Percentiles rank a stretch among this genome's conserved stretches.
These are phyloP conservation scores for Parazoanthus darwini DNA, from an alignment of 92 coral and sea anemone species.

Conservation along the genomic window DNA sequence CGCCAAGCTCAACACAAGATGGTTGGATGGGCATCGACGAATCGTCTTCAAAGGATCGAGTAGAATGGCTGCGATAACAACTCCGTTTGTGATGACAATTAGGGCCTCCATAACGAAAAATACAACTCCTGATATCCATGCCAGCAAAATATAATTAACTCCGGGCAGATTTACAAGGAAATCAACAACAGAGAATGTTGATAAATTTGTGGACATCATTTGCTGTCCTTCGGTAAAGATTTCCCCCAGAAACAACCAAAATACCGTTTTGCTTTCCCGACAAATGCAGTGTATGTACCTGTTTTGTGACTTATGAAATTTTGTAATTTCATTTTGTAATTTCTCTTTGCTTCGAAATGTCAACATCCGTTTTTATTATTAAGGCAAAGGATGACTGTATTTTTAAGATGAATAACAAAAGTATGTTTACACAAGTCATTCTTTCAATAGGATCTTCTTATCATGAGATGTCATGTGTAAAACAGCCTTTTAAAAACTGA, in stretches of 20 bases:
- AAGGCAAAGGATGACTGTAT: neutral
- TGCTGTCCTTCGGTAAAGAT: neutral
- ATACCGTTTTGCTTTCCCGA: neutral
- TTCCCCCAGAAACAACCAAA: neutral
- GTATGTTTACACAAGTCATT: neutral
- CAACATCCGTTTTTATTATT: neutral
- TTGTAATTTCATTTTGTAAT: neutral
- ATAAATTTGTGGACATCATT: neutral
- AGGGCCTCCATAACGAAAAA: neutral
- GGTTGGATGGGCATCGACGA: constrained; percentile 16
- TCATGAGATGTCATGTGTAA: no score
- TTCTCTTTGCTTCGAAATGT: neutral
- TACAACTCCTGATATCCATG: constrained; percentile 1
- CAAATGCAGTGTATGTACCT: neutral
- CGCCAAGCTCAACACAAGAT: constrained; percentile 18
- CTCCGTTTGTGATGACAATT: neutral
- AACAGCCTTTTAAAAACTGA: no score
- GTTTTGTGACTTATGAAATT: no score
- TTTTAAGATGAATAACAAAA: neutral
- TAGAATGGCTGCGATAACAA: neutral
- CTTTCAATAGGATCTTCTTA: no score
- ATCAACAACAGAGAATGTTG: neutral
- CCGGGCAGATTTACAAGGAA: neutral
- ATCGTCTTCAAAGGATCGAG: constrained; percentile 9
- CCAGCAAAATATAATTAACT: neutral